Evolutionary conservation across 2,797 vertebrate species (phyloP), one percentile per base, ranked within the genome.

Genomic region (Florisuga fusca): DNA sequence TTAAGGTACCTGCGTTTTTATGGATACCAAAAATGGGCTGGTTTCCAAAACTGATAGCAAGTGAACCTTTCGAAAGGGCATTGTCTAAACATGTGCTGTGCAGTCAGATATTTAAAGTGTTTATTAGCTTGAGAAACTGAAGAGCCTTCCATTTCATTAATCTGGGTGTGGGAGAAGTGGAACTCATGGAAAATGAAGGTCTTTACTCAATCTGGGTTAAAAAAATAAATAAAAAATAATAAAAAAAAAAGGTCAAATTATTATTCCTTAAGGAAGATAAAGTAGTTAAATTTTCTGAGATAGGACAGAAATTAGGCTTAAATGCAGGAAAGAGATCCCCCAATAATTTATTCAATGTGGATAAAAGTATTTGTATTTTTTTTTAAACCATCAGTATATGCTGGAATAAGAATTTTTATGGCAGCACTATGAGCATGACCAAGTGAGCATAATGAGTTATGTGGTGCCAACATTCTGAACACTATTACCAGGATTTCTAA

Each of bases 401-500:
- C 61, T 80, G 50, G 68, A 93, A 54, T 68, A 62, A 48, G 72
- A 87, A 76, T 91, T 96, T 96, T 93, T 72, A 80, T 84, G 80
- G 79, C 79, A 91, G 79, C 77, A 43, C 61, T 58, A 8, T 64
- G 84, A 94, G 87, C 64, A 51, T 29, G 9, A 36, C 2, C 2
- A 93, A 91, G 57, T 66, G 90, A 61, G 33, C 20, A 63, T 93
- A 73, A 45, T 55, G 62, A 94, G 38, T 94, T 96, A 92, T 87
- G 76, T 68, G 73, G 54, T 87, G 84, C 57, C 85, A 90, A 67
- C 81, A 84, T 90, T 88, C 68, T 95, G 93, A 95, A 84, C 73
- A 14, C 96, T 94, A 93, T 90, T 93, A 84, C 95, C 93, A 84
- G 95, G 89, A 91, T 95, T 94, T 85, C 55, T 79, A 64, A 94